Evolutionary conservation across 1,140 invertebrate genomes (phyloP), one percentile per base, ranked within the genome.

Genomic region (Drosophila nasuta): DNA sequence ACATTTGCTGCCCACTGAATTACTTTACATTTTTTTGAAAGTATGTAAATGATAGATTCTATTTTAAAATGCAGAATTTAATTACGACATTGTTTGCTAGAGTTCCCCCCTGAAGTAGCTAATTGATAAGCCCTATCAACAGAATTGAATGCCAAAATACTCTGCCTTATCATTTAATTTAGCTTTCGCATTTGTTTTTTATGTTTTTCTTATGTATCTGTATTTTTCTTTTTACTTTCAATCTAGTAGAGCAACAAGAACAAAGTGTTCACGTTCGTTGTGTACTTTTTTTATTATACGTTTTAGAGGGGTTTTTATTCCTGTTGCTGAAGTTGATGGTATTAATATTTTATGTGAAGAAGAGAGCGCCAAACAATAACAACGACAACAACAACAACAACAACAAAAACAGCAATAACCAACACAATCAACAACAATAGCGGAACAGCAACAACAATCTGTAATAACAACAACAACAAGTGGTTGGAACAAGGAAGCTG

Each of bases 331-430:
- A 59, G 41, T 73, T 71, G 72, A 74, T 77, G 60, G 58, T 71
- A 81, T 81, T 83, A 88, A 88, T 88, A 78, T 82, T 89, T 83
- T 73, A 81, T 88, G 77, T 74, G 83, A 74, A 88, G 75, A 75
- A 78, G 65, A 77, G 79, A 72, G 38, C 33, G 57, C 5, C 45
- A 45, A 49, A 65, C 51, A 74, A 76, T 62, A 54, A 56, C 74
- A 59, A 11, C 45, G 52, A 41, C 28, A 70, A 38, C 15, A n/a
- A n/a, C n/a, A n/a, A n/a, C 30, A 59, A 15, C 20, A 59, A 48
- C 17, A 46, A 5, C 28, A 74, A 10, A 20, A 54, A 33, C 13
- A 58, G 13, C 38, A 46, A 38, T 35, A 60, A 56, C 38, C 33
- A 30, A 38, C 35, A 38, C 35, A 38, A 38, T 38, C 17, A 66